Conservation (phyloP, 1,140 invertebrate genomes). For the Myzus persicae region DNA sequence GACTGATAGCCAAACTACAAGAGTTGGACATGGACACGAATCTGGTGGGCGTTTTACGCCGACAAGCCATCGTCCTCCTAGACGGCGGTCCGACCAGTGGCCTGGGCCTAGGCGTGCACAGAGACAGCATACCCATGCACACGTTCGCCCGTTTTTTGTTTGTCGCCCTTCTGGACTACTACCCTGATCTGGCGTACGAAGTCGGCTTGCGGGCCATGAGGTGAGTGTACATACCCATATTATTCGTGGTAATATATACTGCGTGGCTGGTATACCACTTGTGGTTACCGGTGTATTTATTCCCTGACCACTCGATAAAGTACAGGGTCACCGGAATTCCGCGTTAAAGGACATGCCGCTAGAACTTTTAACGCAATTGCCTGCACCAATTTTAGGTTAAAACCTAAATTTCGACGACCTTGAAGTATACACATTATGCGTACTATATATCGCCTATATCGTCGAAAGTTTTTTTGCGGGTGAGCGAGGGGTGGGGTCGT, state of each 20-base stretch:
- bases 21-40: conserved; percentile 79
- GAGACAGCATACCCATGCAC: conserved; percentile 82
- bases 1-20: conserved; percentile 77
- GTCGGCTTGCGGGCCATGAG: conserved; percentile 72
- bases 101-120: conserved; percentile 77
- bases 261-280: neutral
- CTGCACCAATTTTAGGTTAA: neutral
- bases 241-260: neutral
- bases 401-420: neutral
- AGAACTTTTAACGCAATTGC: neutral
- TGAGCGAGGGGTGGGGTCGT: neutral
- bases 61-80: conserved; percentile 72
- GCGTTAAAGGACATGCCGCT: no score
- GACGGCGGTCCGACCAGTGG: conserved; percentile 79
- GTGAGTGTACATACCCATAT: conserved; percentile 63
- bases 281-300: neutral
- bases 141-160: conserved; percentile 84
- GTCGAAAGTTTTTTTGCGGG: neutral
- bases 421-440: neutral
- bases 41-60: conserved; percentile 70
- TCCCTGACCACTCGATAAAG: no score
- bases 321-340: no score
- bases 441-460: neutral
- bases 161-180: conserved; percentile 75
- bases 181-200: conserved; percentile 80